Percentiles rank a stretch among this genome's conserved stretches.
Conservation (phyloP, 2,113 vertebrate species). For the Poeciliopsis turrubarensis region DNA sequence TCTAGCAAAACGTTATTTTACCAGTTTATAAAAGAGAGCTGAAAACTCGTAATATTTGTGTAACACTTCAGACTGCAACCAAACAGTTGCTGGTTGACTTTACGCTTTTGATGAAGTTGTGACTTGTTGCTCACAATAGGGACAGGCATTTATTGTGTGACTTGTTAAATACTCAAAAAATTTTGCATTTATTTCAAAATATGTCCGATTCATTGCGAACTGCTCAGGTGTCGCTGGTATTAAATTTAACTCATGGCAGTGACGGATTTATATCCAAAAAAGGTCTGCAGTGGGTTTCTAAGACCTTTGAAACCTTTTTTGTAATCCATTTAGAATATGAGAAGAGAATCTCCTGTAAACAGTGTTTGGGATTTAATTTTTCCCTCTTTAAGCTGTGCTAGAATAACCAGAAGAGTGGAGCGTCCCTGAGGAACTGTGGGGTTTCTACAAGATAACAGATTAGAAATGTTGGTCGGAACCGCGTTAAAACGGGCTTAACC, state of each 20-base stretch:
- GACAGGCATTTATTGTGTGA: too few relatives aligned
- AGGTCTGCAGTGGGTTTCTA: not conserved
- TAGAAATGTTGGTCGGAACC: conserved; percentile 29
- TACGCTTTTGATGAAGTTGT: too few relatives aligned
- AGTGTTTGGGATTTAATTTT: too few relatives aligned
- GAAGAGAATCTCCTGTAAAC: not conserved
- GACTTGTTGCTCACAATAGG: too few relatives aligned
- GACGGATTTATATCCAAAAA: not conserved
- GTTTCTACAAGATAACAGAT: conserved; percentile 30
- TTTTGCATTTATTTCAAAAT: not conserved
- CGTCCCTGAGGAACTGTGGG: not conserved
- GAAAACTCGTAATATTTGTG: too few relatives aligned
- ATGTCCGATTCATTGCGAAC: too few relatives aligned
- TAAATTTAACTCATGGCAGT: not conserved
- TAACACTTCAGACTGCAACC: too few relatives aligned
- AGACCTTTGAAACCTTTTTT: not conserved
- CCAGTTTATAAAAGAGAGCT: too few relatives aligned
- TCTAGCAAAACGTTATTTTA: too few relatives aligned
- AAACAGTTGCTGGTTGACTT: too few relatives aligned
- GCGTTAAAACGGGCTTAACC: conserved; percentile 40
- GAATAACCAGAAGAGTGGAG: not conserved
- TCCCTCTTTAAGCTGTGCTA: too few relatives aligned
- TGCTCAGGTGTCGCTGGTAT: too few relatives aligned
- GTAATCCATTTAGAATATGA: not conserved
- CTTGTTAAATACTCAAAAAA: not conserved